Conservation (phyloP, 2,797 vertebrate genomes). For the Capromys pilorides region DNA sequence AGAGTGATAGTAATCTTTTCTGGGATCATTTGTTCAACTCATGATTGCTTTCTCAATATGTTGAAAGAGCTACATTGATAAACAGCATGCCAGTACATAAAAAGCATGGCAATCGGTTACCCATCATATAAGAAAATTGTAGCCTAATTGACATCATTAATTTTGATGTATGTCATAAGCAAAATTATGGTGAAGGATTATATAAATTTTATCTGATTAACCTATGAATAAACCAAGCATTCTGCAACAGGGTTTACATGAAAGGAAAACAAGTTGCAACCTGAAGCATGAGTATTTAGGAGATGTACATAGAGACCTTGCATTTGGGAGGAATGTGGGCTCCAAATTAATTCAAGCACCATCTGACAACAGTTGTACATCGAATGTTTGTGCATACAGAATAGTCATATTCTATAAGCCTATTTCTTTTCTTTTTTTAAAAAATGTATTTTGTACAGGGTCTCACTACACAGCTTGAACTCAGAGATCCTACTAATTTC, state of each 20-base stretch:
- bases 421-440: background rate
- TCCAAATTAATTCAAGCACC: slow-evolving; percentile 25
- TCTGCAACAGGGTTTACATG: background rate
- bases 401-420: background rate
- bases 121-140: background rate
- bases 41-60: background rate
- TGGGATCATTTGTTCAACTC: background rate
- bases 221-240: background rate
- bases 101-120: background rate
- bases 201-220: background rate
- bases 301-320: background rate
- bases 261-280: background rate
- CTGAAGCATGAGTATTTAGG: background rate
- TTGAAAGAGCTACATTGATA: background rate
- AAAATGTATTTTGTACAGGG: no score
- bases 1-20: background rate
- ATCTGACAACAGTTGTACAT: background rate
- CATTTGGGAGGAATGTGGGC: background rate
- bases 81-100: background rate
- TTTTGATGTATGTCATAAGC: background rate
- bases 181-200: background rate
- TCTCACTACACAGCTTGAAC: no score
- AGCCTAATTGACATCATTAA: background rate
- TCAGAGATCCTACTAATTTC: no score
- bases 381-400: background rate